Evolutionary conservation across 1,140 invertebrate genomes (phyloP), one percentile per base, ranked within the genome.

Genomic region (Polypedilum vanderplanki): DNA sequence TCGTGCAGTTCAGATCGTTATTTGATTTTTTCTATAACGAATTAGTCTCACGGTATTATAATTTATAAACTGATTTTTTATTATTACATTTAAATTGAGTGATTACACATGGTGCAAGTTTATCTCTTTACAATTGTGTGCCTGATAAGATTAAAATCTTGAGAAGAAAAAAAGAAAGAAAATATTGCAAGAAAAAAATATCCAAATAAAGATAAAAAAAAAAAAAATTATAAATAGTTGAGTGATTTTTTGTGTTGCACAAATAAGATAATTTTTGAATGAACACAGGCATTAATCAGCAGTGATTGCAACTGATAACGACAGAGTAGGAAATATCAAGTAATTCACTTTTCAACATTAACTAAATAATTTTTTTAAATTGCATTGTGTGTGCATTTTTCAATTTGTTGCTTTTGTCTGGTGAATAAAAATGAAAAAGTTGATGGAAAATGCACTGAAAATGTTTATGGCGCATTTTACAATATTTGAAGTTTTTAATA

Each of bases 361-460:
- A n/a, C n/a, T 12, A n/a, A n/a, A 1, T 15, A n/a, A n/a, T 57
- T 57, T 57, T 57, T n/a, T 57, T 57, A 33, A 33, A 33, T 33
- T 33, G 24, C 24, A 12, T 46, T 57, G 46, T 57, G 12, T 57
- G 46, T 57, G 46, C 46, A 57, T 12, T 57, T 57, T 57, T 12
- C 46, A 57, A 57, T 57, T 57, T 57, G 46, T 57, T 57, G 12
- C 10, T n/a, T 12, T 12, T 0, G 46, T 57, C 46, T 57, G 46
- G 46, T 12, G 46, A 57, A 57, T n/a, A 57, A 57, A n/a, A 57
- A 57, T n/a, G 46, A n/a, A 57, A 57, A n/a, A 57, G 24, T 33
- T 33, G 24, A 33, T 33, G 24, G 5, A 5, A 33, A 5, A 33
- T 33, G 24, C 24, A 33, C 5, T 3, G 24, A 33, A 5, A 5